Evolutionary conservation across 2,888 invertebrate genomes (phyloP).

Genomic region (Steinernema scapterisci): DNA sequence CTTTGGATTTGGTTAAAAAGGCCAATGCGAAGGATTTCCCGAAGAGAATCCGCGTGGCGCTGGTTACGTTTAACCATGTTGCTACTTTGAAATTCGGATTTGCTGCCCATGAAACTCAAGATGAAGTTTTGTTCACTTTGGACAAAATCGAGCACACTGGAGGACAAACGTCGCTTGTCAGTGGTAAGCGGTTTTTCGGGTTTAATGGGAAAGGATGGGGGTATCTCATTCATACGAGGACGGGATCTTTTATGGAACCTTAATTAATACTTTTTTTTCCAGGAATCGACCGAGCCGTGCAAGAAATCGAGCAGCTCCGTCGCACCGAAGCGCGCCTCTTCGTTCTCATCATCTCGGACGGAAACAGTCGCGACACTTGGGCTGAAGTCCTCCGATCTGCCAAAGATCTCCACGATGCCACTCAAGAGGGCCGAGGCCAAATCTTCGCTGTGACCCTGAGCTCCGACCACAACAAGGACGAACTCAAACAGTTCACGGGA

Average conservation of each 20-base stretch:
- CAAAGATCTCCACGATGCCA: conserved; percentile 23
- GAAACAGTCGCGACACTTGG: conserved; percentile 48
- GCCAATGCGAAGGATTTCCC: conserved; percentile 36
- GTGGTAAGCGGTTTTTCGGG: conserved; percentile 24
- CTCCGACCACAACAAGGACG: conserved; percentile 19
- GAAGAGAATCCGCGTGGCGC: conserved; percentile 38
- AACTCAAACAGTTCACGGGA: conserved; percentile 18
- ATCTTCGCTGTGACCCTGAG: conserved; percentile 31
- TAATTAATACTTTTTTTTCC: not conserved
- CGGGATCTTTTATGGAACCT: no score
- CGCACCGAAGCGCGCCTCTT: conserved; percentile 40
- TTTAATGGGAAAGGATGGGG: no score
- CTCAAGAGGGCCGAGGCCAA: not conserved
- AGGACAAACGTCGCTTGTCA: conserved; percentile 45
- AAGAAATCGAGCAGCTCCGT: conserved; percentile 23
- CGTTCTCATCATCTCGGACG: conserved; percentile 48
- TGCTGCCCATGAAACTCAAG: conserved; percentile 28
- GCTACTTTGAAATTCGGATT: conserved; percentile 28
- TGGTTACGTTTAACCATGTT: conserved; percentile 30
- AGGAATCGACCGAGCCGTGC: conserved; percentile 9
- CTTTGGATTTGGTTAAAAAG: conserved; percentile 37
- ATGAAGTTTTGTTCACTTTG: conserved; percentile 43
- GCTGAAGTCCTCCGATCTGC: conserved; percentile 39
- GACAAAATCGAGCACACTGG: conserved; percentile 46
- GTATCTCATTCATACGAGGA: no score